Evolutionary conservation across 2,888 invertebrate species (phyloP).

Genomic region (Lamellibrachia satsuma): DNA sequence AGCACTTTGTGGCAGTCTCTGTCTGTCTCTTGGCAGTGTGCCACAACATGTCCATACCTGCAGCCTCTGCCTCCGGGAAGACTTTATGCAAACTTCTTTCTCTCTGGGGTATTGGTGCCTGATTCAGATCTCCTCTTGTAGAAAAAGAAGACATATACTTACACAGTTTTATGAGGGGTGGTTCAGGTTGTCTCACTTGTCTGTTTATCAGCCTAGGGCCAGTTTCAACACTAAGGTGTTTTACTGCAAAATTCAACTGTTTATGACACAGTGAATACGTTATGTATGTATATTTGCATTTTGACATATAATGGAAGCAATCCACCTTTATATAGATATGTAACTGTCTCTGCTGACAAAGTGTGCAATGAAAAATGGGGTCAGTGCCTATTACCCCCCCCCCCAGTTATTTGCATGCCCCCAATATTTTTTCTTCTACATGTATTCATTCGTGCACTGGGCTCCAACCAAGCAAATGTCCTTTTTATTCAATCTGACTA

Average conservation of each 20-base stretch:
- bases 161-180: no score
- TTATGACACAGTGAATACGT: not conserved
- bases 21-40: not conserved
- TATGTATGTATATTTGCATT: not conserved
- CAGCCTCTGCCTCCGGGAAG: not conserved
- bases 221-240: not conserved
- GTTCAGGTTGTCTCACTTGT: no score
- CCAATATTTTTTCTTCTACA: not conserved
- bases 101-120: not conserved
- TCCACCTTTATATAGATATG: not conserved
- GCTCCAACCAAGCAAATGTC: not conserved
- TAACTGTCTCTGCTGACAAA: not conserved
- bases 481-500: not conserved
- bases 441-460: not conserved
- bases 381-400: not conserved
- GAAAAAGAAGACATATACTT: not conserved
- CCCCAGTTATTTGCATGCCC: not conserved
- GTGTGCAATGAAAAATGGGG: not conserved
- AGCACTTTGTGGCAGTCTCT: not conserved
- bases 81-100: not conserved
- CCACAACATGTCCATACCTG: not conserved
- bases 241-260: not conserved
- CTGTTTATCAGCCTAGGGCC: not conserved
- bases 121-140: not conserved
- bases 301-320: not conserved